These are phyloP conservation scores for Masnerella sp. DNA, from an alignment of 2,888 invertebrate species.

Conservation along the genomic window DNA sequence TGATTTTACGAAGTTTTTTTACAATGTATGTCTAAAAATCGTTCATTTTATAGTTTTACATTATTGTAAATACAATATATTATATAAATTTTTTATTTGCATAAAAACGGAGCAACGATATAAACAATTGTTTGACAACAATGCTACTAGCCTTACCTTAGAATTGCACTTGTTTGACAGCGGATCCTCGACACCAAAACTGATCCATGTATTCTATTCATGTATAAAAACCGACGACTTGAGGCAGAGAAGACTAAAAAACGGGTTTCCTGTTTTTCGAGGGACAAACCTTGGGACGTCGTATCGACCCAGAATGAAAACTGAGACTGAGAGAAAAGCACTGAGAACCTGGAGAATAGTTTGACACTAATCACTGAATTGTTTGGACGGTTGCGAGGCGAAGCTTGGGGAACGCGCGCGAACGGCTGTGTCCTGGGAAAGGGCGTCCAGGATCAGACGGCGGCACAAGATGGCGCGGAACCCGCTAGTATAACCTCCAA, in stretches of 20 bases:
- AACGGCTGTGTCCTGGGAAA: slow-evolving; percentile 37
- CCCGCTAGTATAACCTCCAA: slow-evolving; percentile 48
- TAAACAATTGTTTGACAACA: too few species aligned
- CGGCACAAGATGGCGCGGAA: slow-evolving; percentile 70
- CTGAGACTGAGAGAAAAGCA: not conserved
- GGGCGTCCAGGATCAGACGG: slow-evolving; percentile 66
- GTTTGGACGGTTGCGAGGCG: slow-evolving; percentile 9
- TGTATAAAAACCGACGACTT: not conserved
- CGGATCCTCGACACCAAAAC: slow-evolving; percentile 5
- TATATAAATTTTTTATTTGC: too few species aligned
- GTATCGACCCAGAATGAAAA: slow-evolving; percentile 2
- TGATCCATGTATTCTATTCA: slow-evolving; percentile 7
- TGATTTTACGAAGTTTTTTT: too few species aligned
- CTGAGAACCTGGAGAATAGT: not conserved
- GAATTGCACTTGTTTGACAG: not conserved
- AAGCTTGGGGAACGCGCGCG: not conserved
- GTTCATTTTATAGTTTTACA: too few species aligned
- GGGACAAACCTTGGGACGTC: slow-evolving; percentile 1
- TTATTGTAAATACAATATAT: too few species aligned
- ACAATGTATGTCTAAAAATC: too few species aligned
- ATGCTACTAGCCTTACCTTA: not conserved
- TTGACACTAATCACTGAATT: too few species aligned
- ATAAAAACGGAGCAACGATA: not conserved
- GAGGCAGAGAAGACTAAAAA: not conserved
- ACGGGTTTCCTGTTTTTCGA: slow-evolving; percentile 13